Base-by-base conservation (phyloP, 2,113 vertebrate species). In the Potamarius usumacintae region DNA sequence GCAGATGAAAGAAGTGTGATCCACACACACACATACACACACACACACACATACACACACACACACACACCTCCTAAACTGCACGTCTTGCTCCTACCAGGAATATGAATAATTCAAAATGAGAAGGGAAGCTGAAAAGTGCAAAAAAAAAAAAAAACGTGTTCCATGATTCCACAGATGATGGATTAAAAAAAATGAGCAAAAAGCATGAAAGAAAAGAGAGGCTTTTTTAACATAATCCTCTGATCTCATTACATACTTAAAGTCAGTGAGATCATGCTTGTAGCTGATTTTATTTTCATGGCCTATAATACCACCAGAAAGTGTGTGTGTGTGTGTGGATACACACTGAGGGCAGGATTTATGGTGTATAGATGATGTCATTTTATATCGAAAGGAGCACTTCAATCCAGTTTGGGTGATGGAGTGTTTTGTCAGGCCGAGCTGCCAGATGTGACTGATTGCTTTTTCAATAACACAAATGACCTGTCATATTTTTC, bases 61-160 rank as follows among this genome's bases (percentile, higher is more conserved):
- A 18, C 69, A 60, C 57, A 63, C 77, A 82, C 72, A 84, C 89
- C 83, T 65, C 71, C 85, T 58, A 82, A 80, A 62, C 83, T 85
- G 20, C 65, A 52, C 55, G 52, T 85, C 85, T 71, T 86, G 74
- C 79, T 86, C 87, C 85, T 60, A 86, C 42, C 63, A 88, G 78
- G 22, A 84, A 58, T 50, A 90, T 88, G 87, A 90, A 90, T 90
- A 88, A 90, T 90, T 90, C 82, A 90, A 84, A 72, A 71, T 25
- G 78, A 87, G 60, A 74, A 27, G 83, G 50, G 52, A 79, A 79
- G 77, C 53, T 83, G 65, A 82, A 84, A 89, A 87, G 82, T 63
- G 67, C 22, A 87, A 83, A 79, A 78, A 55, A 77, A 55, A 77
- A 22, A 52, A 42, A 42, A 42, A 42, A 42, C 7, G n/a, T 14